Conservation (phyloP, 1,140 invertebrate genomes). For the roundworm (Caenorhabditis elegans) region DNA sequence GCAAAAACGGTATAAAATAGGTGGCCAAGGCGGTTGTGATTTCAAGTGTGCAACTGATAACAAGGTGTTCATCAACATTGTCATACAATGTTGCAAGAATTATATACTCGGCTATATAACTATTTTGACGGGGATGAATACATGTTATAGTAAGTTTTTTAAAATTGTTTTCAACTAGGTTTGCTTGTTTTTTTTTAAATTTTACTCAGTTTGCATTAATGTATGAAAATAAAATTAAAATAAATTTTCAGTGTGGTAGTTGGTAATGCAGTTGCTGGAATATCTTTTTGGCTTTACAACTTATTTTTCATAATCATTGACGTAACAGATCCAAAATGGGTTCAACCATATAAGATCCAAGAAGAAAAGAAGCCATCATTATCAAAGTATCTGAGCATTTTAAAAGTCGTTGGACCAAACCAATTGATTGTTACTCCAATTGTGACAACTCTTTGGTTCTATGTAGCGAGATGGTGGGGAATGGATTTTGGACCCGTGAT, state of each 20-base stretch:
- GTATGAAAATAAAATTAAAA: too few relatives aligned
- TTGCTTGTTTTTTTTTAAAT: background rate
- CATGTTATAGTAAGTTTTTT: conserved; percentile 7
- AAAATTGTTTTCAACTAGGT: too few relatives aligned
- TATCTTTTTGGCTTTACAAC: conserved; percentile 22
- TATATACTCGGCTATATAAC: background rate
- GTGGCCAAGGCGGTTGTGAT: background rate
- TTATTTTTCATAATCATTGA: conserved; percentile 42
- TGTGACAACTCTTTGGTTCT: conserved; percentile 72
- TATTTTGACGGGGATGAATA: background rate
- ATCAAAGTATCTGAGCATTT: conserved; percentile 70
- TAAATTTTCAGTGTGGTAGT: conserved; percentile 22
- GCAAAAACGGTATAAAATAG: background rate
- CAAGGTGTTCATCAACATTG: background rate
- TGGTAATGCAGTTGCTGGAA: background rate
- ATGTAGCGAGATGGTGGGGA: conserved; percentile 73
- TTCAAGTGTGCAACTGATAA: background rate
- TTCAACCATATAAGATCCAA: conserved; percentile 40
- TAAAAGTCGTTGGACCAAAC: conserved; percentile 78
- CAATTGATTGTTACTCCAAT: conserved; percentile 77
- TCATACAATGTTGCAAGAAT: background rate
- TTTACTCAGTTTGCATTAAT: background rate
- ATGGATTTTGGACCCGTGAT: conserved; percentile 74
- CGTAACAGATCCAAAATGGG: conserved; percentile 41
- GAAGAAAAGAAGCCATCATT: conserved; percentile 57